Conservation (phyloP, 1,140 invertebrate species). For the Nephila pilipes region DNA sequence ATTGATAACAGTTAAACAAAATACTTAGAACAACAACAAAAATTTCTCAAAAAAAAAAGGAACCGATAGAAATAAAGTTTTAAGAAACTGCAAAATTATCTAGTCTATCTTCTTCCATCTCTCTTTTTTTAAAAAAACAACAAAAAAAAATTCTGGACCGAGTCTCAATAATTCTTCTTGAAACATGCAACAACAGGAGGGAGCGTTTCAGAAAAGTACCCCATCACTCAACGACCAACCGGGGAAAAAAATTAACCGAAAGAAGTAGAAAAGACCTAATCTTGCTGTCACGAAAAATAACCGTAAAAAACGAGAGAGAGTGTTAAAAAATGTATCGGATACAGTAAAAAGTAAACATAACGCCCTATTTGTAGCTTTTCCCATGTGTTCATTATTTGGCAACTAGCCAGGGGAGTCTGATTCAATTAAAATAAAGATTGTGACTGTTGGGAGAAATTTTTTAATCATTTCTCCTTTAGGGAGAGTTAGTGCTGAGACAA, state of each 20-base stretch:
- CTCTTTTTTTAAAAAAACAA: not conserved
- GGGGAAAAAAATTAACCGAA: not conserved
- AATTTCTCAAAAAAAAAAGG: too few species aligned
- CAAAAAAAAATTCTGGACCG: not conserved
- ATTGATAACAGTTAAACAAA: too few species aligned
- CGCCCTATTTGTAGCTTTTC: conserved; percentile 27
- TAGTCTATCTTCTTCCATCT: not conserved
- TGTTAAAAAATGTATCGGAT: conserved; percentile 15
- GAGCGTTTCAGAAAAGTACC: not conserved
- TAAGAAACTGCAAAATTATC: not conserved
- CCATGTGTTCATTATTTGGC: conserved; percentile 55
- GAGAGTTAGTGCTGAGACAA: not conserved
- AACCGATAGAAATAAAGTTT: too few species aligned
- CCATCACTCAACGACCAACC: not conserved
- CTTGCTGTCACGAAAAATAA: conserved; percentile 45
- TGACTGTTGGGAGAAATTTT: conserved; percentile 37
- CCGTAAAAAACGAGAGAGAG: not conserved
- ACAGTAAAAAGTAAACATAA: conserved; percentile 42
- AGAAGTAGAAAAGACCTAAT: conserved; percentile 23
- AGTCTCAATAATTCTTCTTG: not conserved
- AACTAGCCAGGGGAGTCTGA: conserved; percentile 27
- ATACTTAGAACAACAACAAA: too few species aligned
- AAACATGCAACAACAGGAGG: not conserved
- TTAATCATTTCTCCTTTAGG: conserved; percentile 25
- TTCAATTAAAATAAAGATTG: conserved; percentile 70